These are phyloP conservation scores for Pemphigus obesinymphae DNA, from an alignment of 1,140 invertebrate genomes.

Conservation along the genomic window DNA sequence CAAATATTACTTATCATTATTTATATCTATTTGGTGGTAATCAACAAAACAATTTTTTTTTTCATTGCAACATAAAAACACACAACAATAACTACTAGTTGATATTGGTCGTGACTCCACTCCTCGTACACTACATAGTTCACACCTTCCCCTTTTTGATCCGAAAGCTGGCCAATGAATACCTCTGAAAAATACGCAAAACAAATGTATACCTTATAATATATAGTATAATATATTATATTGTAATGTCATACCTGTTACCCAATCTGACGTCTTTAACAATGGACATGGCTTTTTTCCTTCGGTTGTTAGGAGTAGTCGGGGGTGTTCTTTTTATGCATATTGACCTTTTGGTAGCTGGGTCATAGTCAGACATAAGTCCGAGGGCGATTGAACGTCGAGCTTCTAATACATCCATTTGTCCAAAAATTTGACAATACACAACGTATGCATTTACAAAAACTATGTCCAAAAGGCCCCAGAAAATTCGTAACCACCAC, in stretches of 20 bases:
- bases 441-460: not conserved
- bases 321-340: not conserved
- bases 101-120: not conserved
- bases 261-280: not conserved
- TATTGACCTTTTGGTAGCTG: not conserved
- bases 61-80: not conserved
- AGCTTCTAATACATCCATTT: not conserved
- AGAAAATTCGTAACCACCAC: not conserved
- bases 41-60: conserved; percentile 3
- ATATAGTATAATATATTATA: not conserved
- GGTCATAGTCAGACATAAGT: not conserved
- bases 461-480: not conserved
- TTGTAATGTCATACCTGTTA: not conserved
- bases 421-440: not conserved
- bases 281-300: not conserved
- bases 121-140: not conserved
- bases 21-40: too few relatives aligned
- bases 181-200: not conserved
- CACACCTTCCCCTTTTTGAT: not conserved
- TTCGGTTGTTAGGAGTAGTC: not conserved
- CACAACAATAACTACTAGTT: not conserved
- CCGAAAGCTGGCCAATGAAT: too few relatives aligned
- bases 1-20: too few relatives aligned
- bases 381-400: not conserved
- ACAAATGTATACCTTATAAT: not conserved